Percentiles rank a stretch among this genome's conserved stretches.
Evolutionary conservation across 2,797 vertebrate genomes (phyloP).

Genomic region (Cuculus canorus): DNA sequence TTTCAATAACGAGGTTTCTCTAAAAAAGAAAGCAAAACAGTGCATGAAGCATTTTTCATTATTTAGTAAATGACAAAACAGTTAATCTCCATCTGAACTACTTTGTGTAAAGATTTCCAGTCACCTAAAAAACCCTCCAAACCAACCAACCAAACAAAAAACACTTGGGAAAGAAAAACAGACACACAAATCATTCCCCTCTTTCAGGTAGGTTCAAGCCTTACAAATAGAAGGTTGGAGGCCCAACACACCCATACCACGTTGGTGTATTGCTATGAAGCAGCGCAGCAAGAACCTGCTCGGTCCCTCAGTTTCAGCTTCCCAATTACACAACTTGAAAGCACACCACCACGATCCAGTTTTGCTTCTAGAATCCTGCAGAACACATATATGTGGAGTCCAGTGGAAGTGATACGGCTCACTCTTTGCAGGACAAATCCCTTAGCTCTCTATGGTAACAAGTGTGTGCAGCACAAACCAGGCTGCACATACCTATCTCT

Average conservation of each 20-base stretch:
- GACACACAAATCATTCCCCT: neutral
- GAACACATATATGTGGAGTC: neutral
- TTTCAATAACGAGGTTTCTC: slow-evolving; percentile 8
- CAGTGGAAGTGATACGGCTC: neutral
- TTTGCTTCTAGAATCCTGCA: neutral
- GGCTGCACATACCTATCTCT: neutral
- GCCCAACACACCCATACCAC: neutral
- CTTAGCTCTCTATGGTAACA: neutral
- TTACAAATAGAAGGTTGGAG: neutral
- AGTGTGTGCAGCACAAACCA: neutral
- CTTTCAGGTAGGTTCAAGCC: neutral
- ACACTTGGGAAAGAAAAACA: neutral
- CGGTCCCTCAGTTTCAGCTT: neutral
- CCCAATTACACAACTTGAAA: neutral
- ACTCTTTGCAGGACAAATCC: neutral
- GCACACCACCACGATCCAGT: neutral
- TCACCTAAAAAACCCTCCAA: neutral
- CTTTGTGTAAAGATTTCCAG: neutral
- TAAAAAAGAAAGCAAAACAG: neutral
- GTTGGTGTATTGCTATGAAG: neutral
- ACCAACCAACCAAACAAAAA: neutral
- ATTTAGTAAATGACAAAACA: slow-evolving; percentile 5
- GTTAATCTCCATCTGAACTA: neutral
- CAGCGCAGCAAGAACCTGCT: neutral
- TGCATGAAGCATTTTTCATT: neutral